A percentile compares a stretch with the other conserved stretches of the same genome.
These are phyloP conservation scores for Catalaphyllia jardinei DNA, from an alignment of 64 coral and sea anemone species.

Conservation along the genomic window DNA sequence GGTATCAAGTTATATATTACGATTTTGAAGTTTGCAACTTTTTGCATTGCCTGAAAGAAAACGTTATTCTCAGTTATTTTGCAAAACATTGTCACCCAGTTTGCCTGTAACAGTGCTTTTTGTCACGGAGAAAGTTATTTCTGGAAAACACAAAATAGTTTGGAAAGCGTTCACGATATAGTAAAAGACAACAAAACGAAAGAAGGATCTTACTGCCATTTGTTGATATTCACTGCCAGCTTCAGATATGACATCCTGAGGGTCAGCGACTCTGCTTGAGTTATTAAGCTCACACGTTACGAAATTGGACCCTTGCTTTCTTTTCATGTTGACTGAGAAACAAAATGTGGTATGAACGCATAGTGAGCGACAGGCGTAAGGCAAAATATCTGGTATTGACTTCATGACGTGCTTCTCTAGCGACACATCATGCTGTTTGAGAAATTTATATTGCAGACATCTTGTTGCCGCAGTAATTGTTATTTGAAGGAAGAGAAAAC, in stretches of 20 bases:
- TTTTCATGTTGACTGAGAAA: conserved; percentile 18
- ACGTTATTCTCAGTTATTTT: too few species aligned
- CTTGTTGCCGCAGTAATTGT: too few species aligned
- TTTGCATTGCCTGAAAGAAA: too few species aligned
- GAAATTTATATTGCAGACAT: not conserved
- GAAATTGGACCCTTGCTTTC: not conserved
- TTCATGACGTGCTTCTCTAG: conserved; percentile 33
- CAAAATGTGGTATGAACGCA: conserved; percentile 18
- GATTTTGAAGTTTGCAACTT: too few species aligned
- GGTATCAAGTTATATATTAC: too few species aligned
- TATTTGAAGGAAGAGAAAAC: too few species aligned
- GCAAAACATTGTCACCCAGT: too few species aligned
- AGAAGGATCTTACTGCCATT: not conserved
- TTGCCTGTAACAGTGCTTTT: too few species aligned
- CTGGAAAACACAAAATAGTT: too few species aligned
- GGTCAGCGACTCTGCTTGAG: conserved; percentile 12
- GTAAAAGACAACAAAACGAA: too few species aligned
- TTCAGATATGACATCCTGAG: not conserved
- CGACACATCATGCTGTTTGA: not conserved
- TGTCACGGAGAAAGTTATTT: too few species aligned
- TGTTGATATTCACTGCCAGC: conserved; percentile 1
- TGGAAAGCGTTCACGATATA: too few species aligned
- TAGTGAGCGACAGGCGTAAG: not conserved
- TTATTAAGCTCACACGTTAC: conserved; percentile 39
- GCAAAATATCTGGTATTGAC: not conserved